phyloP scores from a whole-genome alignment of 2,888 invertebrate genomes.

The Serrognathus titanus region DNA sequence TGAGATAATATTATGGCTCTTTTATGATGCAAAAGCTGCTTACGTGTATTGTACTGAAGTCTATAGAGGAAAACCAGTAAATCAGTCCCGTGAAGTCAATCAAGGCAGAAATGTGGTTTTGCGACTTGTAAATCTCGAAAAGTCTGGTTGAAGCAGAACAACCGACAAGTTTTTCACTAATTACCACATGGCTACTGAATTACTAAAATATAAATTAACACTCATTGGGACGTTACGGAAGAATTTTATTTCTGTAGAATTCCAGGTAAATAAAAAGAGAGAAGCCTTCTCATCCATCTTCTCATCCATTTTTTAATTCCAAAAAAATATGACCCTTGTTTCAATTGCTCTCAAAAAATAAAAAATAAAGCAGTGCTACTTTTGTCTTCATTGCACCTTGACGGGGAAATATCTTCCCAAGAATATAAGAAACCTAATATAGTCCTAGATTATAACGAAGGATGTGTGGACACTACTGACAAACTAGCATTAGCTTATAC shows the following conservation, averaged over 20 bases:
- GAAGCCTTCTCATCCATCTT: too few relatives aligned
- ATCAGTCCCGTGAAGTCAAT: too few relatives aligned
- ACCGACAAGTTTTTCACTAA: not conserved
- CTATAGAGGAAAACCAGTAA: too few relatives aligned
- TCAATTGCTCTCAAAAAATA: conserved; percentile 28
- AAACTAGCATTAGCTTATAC: conserved; percentile 7
- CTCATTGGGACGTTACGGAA: not conserved
- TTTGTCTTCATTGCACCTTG: conserved; percentile 18
- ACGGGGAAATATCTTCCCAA: not conserved
- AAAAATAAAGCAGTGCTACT: conserved; percentile 26
- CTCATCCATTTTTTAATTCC: conserved; percentile 26
- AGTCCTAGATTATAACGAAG: not conserved
- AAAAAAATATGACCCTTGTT: conserved; percentile 27
- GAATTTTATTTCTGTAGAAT: not conserved
- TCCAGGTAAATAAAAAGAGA: conserved; percentile 5
- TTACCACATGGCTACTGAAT: not conserved
- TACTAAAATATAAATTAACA: not conserved
- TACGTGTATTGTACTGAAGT: too few relatives aligned
- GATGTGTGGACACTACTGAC: not conserved
- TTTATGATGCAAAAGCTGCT: too few relatives aligned
- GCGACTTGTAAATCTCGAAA: conserved; percentile 10
- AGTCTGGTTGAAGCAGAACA: not conserved
- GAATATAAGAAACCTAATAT: not conserved
- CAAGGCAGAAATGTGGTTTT: conserved; percentile 9
- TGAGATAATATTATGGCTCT: too few relatives aligned